These are phyloP conservation scores for Diarsia rubi DNA, from an alignment of 2,888 invertebrate genomes.

Conservation along the genomic window DNA sequence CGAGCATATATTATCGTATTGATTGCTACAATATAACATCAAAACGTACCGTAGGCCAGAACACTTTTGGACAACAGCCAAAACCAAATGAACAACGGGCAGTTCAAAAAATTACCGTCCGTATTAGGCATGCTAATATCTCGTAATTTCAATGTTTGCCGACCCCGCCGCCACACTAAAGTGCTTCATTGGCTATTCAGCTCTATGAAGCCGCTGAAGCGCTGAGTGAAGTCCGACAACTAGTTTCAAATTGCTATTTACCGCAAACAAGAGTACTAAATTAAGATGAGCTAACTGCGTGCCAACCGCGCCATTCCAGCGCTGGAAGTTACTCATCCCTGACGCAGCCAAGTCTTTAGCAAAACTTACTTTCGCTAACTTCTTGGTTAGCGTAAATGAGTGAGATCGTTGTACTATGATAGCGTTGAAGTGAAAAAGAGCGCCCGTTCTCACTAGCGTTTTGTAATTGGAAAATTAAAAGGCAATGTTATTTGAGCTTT, in stretches of 20 bases:
- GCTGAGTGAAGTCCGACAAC: slow-evolving; percentile 79
- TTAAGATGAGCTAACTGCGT: slow-evolving; percentile 84
- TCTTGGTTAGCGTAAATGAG: slow-evolving; percentile 68
- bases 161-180: slow-evolving; percentile 61
- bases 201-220: slow-evolving; percentile 65
- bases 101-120: slow-evolving; percentile 53
- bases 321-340: slow-evolving; percentile 66
- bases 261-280: slow-evolving; percentile 87
- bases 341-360: slow-evolving; percentile 72
- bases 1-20: slow-evolving; percentile 11
- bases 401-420: slow-evolving; percentile 69
- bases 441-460: slow-evolving; percentile 27
- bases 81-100: slow-evolving; percentile 36
- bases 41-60: slow-evolving; percentile 43
- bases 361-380: slow-evolving; percentile 75
- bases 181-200: slow-evolving; percentile 76
- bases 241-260: slow-evolving; percentile 87
- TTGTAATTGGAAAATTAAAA: slow-evolving; percentile 53
- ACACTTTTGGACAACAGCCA: slow-evolving; percentile 54
- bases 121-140: slow-evolving; percentile 57
- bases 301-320: slow-evolving; percentile 66
- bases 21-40: slow-evolving; percentile 32
- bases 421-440: slow-evolving; percentile 63
- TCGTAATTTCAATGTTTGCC: slow-evolving; percentile 63
- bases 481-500: slow-evolving; percentile 18